These are phyloP conservation scores for Thereva nobilitata DNA, from an alignment of 2,888 invertebrate genomes.

Conservation along the genomic window DNA sequence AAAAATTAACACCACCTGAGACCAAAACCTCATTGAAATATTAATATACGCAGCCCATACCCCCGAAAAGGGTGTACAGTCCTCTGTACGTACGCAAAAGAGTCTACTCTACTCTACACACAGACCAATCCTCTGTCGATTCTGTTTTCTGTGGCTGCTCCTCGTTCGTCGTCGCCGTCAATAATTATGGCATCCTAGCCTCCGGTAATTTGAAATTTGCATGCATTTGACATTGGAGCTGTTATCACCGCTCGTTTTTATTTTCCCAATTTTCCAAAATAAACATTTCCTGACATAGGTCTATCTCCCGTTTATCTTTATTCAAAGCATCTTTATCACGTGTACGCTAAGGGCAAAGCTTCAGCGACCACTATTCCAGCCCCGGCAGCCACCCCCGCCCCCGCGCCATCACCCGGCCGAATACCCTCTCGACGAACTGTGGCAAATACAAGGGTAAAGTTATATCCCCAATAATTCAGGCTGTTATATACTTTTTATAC, in stretches of 20 bases:
- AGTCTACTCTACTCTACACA: background rate
- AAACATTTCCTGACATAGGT: conserved; percentile 30
- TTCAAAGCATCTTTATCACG: conserved; percentile 37
- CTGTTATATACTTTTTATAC: conserved; percentile 33
- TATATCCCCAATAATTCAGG: conserved; percentile 34
- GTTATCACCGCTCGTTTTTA: conserved; percentile 37
- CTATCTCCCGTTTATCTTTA: conserved; percentile 27
- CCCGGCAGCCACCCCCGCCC: background rate
- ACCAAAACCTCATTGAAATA: conserved; percentile 19
- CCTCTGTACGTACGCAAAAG: background rate
- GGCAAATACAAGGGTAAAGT: conserved; percentile 16
- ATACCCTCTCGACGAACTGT: background rate
- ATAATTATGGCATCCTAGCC: conserved; percentile 31
- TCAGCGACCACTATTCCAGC: conserved; percentile 23
- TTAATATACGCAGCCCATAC: conserved; percentile 9
- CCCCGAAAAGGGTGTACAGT: background rate
- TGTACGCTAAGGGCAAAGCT: conserved; percentile 24
- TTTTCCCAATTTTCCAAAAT: conserved; percentile 39
- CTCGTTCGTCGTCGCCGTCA: conserved; percentile 8
- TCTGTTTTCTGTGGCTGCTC: background rate
- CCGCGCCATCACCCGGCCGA: background rate
- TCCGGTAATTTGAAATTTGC: conserved; percentile 36
- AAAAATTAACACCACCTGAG: conserved; percentile 38
- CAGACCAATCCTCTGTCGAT: background rate
- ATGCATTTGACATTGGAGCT: conserved; percentile 39